A percentile compares a stretch with the other conserved stretches of the same genome.
Evolutionary conservation across 2,113 vertebrate genomes (phyloP).

Genomic region (Cinclus mexicanus): DNA sequence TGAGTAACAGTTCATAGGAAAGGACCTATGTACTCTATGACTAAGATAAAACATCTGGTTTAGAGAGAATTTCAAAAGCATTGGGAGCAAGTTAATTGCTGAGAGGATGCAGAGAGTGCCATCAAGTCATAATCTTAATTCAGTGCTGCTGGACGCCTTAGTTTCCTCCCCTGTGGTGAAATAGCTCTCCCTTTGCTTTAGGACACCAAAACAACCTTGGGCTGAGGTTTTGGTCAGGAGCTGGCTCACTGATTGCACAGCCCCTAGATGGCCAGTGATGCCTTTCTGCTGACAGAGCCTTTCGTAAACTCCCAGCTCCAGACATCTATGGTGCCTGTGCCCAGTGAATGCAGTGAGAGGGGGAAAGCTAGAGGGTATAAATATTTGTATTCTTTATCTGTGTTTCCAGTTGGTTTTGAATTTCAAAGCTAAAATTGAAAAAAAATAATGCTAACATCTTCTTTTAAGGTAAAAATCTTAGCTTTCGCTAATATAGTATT

Average conservation of each 20-base stretch:
- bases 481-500: fast-evolving
- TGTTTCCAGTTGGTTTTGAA: not conserved
- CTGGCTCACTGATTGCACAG: not conserved
- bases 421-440: not conserved
- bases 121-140: not conserved
- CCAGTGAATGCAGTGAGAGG: not conserved
- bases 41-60: not conserved
- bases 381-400: not conserved
- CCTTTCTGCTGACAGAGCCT: fast-evolving
- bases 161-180: not conserved
- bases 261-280: not conserved
- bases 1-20: not conserved
- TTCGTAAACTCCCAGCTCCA: not conserved
- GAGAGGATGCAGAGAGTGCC: not conserved
- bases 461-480: not conserved
- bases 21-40: not conserved
- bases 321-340: not conserved
- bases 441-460: not conserved
- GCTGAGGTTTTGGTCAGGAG: not conserved
- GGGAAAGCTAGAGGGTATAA: not conserved
- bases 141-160: not conserved
- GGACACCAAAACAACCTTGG: not conserved
- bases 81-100: not conserved
- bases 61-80: not conserved
- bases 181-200: not conserved